These are phyloP conservation scores for Rhopalosiphum nymphaeae DNA, from an alignment of 2,888 invertebrate species.

Conservation along the genomic window DNA sequence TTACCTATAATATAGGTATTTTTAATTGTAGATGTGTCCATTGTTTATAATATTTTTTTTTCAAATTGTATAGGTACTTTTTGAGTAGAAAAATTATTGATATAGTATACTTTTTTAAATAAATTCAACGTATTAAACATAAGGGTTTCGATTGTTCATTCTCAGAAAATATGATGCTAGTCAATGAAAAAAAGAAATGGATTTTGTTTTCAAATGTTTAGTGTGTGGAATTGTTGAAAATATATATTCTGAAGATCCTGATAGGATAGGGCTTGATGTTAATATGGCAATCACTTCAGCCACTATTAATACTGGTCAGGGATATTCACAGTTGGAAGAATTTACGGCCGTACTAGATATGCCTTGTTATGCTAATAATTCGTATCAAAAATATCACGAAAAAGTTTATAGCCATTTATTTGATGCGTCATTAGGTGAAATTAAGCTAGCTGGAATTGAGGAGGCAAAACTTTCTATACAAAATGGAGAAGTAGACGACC, in stretches of 20 bases:
- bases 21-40: background rate
- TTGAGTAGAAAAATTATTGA: background rate
- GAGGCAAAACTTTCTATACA: background rate
- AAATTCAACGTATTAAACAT: background rate
- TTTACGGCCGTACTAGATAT: slow-evolving; percentile 3
- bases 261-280: no score
- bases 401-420: background rate
- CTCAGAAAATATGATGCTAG: slow-evolving; percentile 9
- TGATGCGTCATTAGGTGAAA: slow-evolving; percentile 6
- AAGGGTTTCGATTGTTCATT: slow-evolving; percentile 23
- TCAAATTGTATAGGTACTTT: background rate
- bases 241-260: background rate
- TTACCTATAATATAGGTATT: background rate
- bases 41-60: background rate
- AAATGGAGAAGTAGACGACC: background rate
- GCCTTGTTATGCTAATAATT: background rate
- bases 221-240: background rate
- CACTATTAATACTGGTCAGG: no score
- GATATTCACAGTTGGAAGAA: slow-evolving; percentile 4
- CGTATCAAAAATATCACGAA: slow-evolving; percentile 1
- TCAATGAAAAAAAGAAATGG: background rate
- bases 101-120: background rate
- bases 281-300: no score
- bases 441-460: background rate
- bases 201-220: background rate